Evolutionary conservation across 2,113 vertebrate genomes (phyloP).

Genomic region (Neoarius graeffei): DNA sequence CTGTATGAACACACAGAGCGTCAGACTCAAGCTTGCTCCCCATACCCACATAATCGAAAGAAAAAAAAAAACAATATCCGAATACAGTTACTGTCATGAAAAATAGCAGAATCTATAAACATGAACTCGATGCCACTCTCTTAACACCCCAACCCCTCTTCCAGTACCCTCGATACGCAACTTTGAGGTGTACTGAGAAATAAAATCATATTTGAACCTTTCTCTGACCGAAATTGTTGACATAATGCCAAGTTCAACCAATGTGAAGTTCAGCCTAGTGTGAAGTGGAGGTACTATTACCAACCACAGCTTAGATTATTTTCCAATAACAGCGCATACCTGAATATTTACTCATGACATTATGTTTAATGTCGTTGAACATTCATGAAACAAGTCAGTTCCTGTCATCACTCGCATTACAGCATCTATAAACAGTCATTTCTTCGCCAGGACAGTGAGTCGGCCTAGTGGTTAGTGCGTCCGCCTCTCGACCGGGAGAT

Average conservation of each 20-base stretch:
- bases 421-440: background rate
- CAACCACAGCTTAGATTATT: background rate
- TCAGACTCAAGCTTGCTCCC: background rate
- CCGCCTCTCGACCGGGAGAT: too few relatives aligned
- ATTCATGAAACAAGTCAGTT: background rate
- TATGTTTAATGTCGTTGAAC: background rate
- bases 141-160: background rate
- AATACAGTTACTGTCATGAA: background rate
- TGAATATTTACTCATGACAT: background rate
- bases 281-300: background rate
- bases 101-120: background rate
- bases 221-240: background rate
- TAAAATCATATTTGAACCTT: background rate
- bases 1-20: slow-evolving; percentile 66
- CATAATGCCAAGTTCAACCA: background rate
- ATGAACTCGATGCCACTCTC: background rate
- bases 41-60: background rate
- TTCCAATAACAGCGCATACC: background rate
- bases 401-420: background rate
- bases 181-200: background rate
- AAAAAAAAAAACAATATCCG: background rate
- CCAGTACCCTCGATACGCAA: background rate
- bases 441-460: background rate
- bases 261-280: background rate
- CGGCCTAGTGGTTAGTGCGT: too few relatives aligned